These are phyloP conservation scores for Dasypolia templi DNA, from an alignment of 2,888 invertebrate species.

Conservation along the genomic window DNA sequence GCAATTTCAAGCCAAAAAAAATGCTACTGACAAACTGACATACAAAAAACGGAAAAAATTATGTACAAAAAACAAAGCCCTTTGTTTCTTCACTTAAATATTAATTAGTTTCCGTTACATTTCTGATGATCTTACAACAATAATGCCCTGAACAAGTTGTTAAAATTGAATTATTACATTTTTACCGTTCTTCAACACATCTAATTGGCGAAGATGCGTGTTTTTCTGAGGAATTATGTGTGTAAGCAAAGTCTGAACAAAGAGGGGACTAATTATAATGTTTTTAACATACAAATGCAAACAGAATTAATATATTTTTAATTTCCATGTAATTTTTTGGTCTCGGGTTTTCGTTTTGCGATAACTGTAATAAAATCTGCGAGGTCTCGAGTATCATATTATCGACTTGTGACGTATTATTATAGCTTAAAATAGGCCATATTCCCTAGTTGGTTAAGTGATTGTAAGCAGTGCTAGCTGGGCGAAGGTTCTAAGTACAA, in stretches of 20 bases:
- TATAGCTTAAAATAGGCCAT: background rate
- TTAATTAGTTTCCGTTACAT: slow-evolving; percentile 51
- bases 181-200: slow-evolving; percentile 60
- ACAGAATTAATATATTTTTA: slow-evolving; percentile 43
- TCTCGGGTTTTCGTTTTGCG: slow-evolving; percentile 1
- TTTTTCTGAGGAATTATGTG: slow-evolving; percentile 63
- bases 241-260: slow-evolving; percentile 60
- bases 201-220: slow-evolving; percentile 48
- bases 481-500: background rate
- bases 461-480: background rate
- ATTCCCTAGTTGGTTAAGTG: background rate
- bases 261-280: slow-evolving; percentile 60
- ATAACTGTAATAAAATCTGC: slow-evolving; percentile 5
- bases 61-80: slow-evolving; percentile 50
- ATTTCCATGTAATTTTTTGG: slow-evolving; percentile 29
- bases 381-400: background rate
- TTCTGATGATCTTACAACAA: slow-evolving; percentile 45
- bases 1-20: background rate
- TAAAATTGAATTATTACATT: slow-evolving; percentile 60
- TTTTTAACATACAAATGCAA: slow-evolving; percentile 56
- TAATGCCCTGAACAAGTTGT: slow-evolving; percentile 50
- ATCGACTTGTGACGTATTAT: background rate
- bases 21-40: slow-evolving; percentile 12
- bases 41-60: background rate
- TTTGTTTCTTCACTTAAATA: slow-evolving; percentile 56